A percentile compares a stretch with the other conserved stretches of the same genome.
These are phyloP conservation scores for Hydractinia echinata DNA, from an alignment of 30 jellyfish, hydroid and myxozoan species.

Conservation along the genomic window DNA sequence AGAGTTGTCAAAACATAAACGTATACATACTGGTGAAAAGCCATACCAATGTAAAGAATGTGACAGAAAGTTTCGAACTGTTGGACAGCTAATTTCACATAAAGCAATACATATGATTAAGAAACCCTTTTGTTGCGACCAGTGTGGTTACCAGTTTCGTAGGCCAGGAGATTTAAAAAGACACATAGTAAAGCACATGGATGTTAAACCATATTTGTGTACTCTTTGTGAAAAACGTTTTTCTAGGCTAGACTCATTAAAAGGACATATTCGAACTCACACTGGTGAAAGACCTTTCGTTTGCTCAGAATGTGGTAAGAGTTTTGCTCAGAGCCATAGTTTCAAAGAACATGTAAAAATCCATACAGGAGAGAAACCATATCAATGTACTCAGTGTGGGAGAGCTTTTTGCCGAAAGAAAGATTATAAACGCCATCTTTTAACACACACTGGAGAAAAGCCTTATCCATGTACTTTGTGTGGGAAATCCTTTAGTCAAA, in stretches of 20 bases:
- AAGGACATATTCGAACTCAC: not conserved
- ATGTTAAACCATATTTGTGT: not conserved
- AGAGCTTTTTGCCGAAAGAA: not conserved
- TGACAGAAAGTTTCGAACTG: conserved; percentile 5
- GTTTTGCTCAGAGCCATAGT: not conserved
- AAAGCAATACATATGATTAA: not conserved
- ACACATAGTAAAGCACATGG: not conserved
- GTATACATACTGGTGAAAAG: not conserved
- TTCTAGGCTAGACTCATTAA: not conserved
- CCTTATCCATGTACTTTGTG: conserved; percentile 1
- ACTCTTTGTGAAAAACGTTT: not conserved
- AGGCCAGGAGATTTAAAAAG: conserved; percentile 9
- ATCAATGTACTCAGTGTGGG: not conserved
- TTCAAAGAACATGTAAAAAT: conserved; percentile 1
- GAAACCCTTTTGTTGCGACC: not conserved
- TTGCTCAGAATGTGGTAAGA: not conserved
- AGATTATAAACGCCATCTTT: not conserved
- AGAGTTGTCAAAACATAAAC: not conserved
- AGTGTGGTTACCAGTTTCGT: not conserved
- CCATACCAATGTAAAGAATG: conserved; percentile 2
- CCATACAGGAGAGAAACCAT: not conserved
- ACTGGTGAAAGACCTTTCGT: not conserved
- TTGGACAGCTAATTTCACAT: conserved; percentile 10
- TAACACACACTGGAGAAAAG: conserved; percentile 10
- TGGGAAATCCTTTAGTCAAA: not conserved